phyloP scores from a whole-genome alignment of 2,797 vertebrate species.

The Chloroceryle inda region DNA sequence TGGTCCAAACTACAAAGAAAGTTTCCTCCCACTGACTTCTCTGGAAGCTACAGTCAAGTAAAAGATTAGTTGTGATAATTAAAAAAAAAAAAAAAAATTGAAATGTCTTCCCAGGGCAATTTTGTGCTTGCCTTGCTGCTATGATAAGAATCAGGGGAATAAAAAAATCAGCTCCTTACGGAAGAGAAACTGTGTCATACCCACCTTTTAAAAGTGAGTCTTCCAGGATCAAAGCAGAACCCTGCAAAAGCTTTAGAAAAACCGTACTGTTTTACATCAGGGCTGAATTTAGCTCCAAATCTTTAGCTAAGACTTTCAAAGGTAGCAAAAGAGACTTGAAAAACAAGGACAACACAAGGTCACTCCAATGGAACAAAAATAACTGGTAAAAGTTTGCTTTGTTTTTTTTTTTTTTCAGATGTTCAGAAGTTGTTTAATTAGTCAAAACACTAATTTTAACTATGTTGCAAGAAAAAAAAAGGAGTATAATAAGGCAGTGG shows the following conservation, averaged over 20 bases:
- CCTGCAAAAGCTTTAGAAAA: slow-evolving; percentile 55
- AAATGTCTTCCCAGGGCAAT: slow-evolving; percentile 41
- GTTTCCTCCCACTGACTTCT: slow-evolving; percentile 25
- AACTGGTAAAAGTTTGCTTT: background rate
- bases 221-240: slow-evolving; percentile 54
- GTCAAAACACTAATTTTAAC: background rate
- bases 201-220: slow-evolving; percentile 51
- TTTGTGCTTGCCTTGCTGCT: slow-evolving; percentile 44
- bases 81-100: slow-evolving; percentile 1
- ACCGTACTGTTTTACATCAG: slow-evolving; percentile 57
- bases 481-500: background rate
- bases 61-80: slow-evolving; percentile 42
- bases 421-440: background rate
- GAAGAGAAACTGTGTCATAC: slow-evolving; percentile 59
- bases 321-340: slow-evolving; percentile 10
- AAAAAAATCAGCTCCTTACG: slow-evolving; percentile 37
- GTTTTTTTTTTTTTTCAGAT: background rate
- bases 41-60: background rate
- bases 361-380: background rate
- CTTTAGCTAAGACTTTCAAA: slow-evolving; percentile 51
- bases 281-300: slow-evolving; percentile 61
- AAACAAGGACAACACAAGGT: slow-evolving; percentile 69
- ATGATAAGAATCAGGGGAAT: slow-evolving; percentile 41
- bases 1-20: background rate
- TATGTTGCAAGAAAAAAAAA: background rate